These are phyloP conservation scores for Nymphalis polychloros DNA, from an alignment of 2,888 invertebrate species.

Conservation along the genomic window DNA sequence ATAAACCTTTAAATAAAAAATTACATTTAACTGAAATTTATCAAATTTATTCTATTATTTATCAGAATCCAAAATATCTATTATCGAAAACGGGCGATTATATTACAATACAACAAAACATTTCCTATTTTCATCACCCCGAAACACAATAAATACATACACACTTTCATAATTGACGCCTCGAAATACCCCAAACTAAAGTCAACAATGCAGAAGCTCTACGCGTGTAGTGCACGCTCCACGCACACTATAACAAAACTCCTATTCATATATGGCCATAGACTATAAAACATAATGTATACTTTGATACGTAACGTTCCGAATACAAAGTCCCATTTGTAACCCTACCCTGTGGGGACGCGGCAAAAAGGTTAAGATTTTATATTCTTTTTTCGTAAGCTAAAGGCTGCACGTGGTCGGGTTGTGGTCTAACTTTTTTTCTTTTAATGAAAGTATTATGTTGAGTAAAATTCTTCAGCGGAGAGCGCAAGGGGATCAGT, in stretches of 20 bases:
- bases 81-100: neutral
- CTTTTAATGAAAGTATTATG: conserved; percentile 71
- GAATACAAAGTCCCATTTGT: conserved; percentile 72
- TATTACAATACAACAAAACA: conserved; percentile 8
- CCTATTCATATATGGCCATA: conserved; percentile 38
- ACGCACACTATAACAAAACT: conserved; percentile 47
- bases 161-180: conserved; percentile 30
- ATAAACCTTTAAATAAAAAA: neutral
- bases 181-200: conserved; percentile 21
- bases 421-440: conserved; percentile 73
- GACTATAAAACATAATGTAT: conserved; percentile 40
- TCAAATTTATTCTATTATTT: neutral
- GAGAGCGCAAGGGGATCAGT: conserved; percentile 55
- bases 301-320: conserved; percentile 52
- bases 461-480: conserved; percentile 67
- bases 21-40: neutral
- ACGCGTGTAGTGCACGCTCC: conserved; percentile 60
- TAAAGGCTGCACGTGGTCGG: conserved; percentile 76
- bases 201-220: conserved; percentile 38
- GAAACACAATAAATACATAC: conserved; percentile 16
- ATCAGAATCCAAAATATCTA: neutral
- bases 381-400: conserved; percentile 65
- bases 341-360: conserved; percentile 72
- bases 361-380: conserved; percentile 66
- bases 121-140: conserved; percentile 7